These are phyloP conservation scores for Aphaenogaster ashmeadi DNA, from an alignment of 1,140 invertebrate genomes.

Conservation along the genomic window DNA sequence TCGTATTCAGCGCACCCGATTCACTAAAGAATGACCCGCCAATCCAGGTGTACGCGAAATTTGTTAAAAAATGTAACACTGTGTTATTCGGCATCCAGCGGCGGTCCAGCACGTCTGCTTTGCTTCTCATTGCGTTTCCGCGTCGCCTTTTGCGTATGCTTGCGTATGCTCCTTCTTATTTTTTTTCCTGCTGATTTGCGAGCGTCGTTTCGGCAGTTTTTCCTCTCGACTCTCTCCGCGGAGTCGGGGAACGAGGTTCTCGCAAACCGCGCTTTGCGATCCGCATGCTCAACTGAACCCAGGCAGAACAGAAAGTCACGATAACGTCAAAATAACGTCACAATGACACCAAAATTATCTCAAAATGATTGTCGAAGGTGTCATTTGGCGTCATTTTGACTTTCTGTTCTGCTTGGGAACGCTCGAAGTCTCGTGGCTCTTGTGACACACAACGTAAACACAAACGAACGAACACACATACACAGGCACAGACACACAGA, in stretches of 20 bases:
- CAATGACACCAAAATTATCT: no score
- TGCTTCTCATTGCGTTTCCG: background rate
- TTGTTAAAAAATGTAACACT: no score
- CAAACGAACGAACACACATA: background rate
- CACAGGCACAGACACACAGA: background rate
- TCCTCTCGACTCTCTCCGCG: background rate
- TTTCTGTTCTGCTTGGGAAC: background rate
- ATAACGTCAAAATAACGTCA: no score
- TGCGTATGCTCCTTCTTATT: background rate
- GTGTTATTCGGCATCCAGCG: background rate
- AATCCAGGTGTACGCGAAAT: no score
- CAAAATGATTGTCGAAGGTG: no score
- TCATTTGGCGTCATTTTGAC: no score
- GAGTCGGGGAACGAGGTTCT: background rate
- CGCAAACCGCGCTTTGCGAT: background rate
- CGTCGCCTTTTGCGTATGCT: background rate
- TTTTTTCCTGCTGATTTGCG: background rate
- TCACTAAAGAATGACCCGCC: no score
- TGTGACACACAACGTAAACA: background rate
- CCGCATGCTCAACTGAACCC: background rate
- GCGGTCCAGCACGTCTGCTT: background rate
- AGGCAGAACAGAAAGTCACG: no score
- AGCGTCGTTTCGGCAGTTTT: background rate
- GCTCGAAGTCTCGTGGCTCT: background rate
- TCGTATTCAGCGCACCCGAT: no score